Conservation (phyloP, 2,113 vertebrate species). For the Synodontis membranacea region DNA sequence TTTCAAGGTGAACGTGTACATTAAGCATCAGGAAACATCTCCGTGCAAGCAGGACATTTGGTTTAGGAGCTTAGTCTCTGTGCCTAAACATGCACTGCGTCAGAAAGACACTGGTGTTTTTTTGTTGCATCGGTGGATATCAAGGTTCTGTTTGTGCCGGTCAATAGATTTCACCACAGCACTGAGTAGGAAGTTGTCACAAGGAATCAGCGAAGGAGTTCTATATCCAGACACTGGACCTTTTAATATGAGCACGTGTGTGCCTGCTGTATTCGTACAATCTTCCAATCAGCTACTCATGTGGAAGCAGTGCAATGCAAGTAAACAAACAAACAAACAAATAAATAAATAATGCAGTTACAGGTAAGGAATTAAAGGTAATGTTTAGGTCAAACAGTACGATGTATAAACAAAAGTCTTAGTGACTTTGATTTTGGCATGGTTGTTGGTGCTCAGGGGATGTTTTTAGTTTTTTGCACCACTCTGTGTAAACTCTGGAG, state of each 20-base stretch:
- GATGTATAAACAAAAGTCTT: neutral
- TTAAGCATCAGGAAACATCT: neutral
- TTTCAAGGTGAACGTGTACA: neutral
- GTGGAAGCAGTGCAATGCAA: neutral
- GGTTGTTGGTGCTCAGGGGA: neutral
- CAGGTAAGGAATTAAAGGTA: neutral
- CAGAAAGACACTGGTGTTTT: neutral
- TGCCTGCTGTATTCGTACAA: neutral
- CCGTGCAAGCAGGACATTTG: neutral
- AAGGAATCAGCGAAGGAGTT: neutral
- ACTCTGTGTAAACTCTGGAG: neutral
- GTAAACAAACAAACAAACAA: no score
- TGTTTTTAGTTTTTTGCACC: neutral
- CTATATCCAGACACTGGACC: neutral
- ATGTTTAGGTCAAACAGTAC: neutral
- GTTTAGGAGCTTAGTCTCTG: neutral
- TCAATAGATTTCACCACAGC: conserved; percentile 13
- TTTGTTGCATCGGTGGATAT: neutral
- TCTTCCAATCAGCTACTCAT: neutral
- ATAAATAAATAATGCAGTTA: neutral
- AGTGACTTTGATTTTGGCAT: neutral
- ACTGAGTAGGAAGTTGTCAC: neutral
- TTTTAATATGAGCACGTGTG: neutral
- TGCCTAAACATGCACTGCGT: neutral
- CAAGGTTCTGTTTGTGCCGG: conserved; percentile 7